phyloP scores from a whole-genome alignment of 2,888 invertebrate genomes.

The Tetranychus truncatus region DNA sequence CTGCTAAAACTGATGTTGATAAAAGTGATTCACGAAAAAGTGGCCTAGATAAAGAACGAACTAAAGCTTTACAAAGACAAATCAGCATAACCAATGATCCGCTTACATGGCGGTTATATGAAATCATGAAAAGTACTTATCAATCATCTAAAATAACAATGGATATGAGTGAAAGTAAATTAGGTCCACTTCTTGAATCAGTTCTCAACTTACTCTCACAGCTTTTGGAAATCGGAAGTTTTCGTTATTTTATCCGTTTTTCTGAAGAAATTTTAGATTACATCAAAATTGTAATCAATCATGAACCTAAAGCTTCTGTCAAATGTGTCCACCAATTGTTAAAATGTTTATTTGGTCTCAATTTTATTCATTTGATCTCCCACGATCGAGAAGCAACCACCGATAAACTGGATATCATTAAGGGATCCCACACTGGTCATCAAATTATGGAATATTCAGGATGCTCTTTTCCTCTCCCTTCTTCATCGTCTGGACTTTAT shows the following conservation, averaged over 20 bases:
- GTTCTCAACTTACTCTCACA: constrained; percentile 48
- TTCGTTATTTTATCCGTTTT: constrained; percentile 48
- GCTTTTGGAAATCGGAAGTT: constrained; percentile 48
- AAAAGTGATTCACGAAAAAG: constrained; percentile 11
- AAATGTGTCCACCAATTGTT: constrained; percentile 50
- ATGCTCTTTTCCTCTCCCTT: constrained; percentile 2
- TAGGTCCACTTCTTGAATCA: constrained; percentile 30
- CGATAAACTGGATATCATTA: neutral
- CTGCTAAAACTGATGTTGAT: constrained; percentile 4
- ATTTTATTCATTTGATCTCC: constrained; percentile 12
- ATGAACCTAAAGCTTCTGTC: constrained; percentile 51
- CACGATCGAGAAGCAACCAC: neutral
- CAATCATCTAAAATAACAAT: constrained; percentile 10
- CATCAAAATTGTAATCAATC: constrained; percentile 48
- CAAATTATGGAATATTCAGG: neutral
- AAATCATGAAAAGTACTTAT: constrained; percentile 15
- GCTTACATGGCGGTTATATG: constrained; percentile 13
- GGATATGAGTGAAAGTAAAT: constrained; percentile 12
- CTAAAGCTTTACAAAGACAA: constrained; percentile 13
- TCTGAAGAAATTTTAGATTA: constrained; percentile 63
- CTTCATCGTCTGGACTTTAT: constrained; percentile 3
- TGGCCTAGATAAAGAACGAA: constrained; percentile 15
- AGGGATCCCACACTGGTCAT: neutral
- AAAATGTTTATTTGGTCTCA: constrained; percentile 20
- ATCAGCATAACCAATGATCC: constrained; percentile 11